These are phyloP conservation scores for Ailuropoda melanoleuca DNA, from an alignment of 2,113 vertebrate genomes.

Conservation along the genomic window DNA sequence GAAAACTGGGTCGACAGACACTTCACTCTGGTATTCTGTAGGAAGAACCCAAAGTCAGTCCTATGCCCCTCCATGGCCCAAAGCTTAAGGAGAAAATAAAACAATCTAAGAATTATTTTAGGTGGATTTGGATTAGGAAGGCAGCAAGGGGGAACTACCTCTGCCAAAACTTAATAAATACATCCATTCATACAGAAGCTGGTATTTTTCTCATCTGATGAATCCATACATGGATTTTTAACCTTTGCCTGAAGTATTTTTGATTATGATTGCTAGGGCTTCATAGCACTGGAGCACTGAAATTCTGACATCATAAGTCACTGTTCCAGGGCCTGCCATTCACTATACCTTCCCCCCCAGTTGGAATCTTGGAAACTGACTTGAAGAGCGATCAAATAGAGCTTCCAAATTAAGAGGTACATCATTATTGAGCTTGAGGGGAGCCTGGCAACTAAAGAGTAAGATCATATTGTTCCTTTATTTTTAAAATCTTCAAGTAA, in stretches of 20 bases:
- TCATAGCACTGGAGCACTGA: not conserved
- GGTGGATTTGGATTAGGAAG: not conserved
- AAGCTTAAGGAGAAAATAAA: not conserved
- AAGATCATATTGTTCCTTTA: not conserved
- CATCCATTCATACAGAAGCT: not conserved
- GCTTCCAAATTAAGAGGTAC: not conserved
- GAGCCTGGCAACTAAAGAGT: not conserved
- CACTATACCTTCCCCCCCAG: not conserved
- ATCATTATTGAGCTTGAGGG: not conserved
- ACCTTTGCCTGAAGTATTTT: conserved; percentile 27
- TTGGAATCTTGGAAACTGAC: not conserved
- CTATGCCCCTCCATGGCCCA: not conserved
- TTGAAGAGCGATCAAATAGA: not conserved
- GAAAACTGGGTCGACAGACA: not conserved
- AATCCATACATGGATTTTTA: conserved; percentile 9
- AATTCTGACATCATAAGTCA: not conserved
- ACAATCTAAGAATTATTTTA: not conserved
- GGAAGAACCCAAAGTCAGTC: not conserved
- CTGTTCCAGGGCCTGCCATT: not conserved
- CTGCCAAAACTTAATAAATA: not conserved
- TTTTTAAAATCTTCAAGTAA: conserved; percentile 23
- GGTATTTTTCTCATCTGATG: not conserved
- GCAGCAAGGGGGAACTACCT: not conserved
- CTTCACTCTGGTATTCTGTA: not conserved
- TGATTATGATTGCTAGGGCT: not conserved